Evolutionary conservation across 1,140 invertebrate genomes (phyloP).

Genomic region (Cryptotermes secundus): DNA sequence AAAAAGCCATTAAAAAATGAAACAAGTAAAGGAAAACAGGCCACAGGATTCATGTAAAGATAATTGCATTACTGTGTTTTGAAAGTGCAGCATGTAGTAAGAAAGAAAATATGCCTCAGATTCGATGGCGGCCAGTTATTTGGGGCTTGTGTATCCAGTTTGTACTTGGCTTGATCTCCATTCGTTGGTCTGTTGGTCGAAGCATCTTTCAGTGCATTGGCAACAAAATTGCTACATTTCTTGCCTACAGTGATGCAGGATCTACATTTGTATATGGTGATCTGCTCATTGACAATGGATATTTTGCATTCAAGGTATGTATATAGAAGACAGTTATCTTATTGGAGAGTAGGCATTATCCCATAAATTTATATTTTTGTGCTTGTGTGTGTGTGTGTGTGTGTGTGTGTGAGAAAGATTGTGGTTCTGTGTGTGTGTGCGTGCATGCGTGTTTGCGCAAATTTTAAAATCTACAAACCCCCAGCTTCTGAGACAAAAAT

Average conservation of each 20-base stretch:
- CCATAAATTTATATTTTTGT: too few relatives aligned
- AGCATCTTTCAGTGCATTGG: constrained; percentile 78
- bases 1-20: too few relatives aligned
- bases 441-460: too few relatives aligned
- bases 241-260: constrained; percentile 75
- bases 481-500: too few relatives aligned
- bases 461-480: too few relatives aligned
- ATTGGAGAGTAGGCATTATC: neutral
- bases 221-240: constrained; percentile 74
- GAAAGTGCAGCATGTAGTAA: neutral
- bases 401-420: too few relatives aligned
- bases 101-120: constrained; percentile 45
- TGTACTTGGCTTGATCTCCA: constrained; percentile 78
- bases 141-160: constrained; percentile 85
- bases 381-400: too few relatives aligned
- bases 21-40: neutral
- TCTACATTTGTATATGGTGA: constrained; percentile 85
- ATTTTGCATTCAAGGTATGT: constrained; percentile 81
- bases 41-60: neutral
- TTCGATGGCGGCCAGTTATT: constrained; percentile 76
- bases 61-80: neutral
- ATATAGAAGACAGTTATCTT: neutral
- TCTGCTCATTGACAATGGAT: constrained; percentile 56
- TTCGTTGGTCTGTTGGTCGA: constrained; percentile 79
- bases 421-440: too few relatives aligned